Percentiles rank a stretch among this genome's conserved stretches.
These are phyloP conservation scores for Oreocharis arfaki DNA, from an alignment of 2,113 vertebrate genomes.

Conservation along the genomic window DNA sequence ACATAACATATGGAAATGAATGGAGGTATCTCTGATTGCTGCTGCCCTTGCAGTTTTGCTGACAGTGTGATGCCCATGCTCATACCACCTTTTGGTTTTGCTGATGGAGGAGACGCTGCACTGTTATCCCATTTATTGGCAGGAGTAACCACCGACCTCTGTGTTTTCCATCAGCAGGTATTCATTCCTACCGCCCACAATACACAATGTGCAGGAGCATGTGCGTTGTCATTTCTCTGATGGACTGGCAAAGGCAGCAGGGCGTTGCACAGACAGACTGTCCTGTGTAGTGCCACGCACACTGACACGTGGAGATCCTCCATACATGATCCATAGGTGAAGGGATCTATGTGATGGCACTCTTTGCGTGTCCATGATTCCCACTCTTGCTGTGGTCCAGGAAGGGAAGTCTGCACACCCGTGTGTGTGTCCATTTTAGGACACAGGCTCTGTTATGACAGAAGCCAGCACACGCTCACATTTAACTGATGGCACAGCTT, in stretches of 20 bases:
- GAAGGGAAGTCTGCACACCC: not conserved
- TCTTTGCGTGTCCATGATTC: not conserved
- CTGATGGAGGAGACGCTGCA: not conserved
- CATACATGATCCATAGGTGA: rapidly evolving
- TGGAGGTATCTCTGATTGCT: not conserved
- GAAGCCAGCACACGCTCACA: rapidly evolving
- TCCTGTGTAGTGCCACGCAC: no score
- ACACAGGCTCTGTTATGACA: not conserved
- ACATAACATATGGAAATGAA: not conserved
- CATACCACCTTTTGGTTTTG: not conserved
- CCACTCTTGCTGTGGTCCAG: not conserved
- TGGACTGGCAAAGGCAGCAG: not conserved
- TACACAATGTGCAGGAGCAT: rapidly evolving
- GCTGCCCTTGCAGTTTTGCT: not conserved
- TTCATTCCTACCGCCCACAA: not conserved
- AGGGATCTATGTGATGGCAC: not conserved
- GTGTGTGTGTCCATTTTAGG: not conserved
- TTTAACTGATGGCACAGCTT: not conserved
- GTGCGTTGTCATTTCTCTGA: rapidly evolving
- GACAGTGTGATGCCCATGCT: not conserved
- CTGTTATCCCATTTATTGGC: not conserved
- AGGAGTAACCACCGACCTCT: not conserved
- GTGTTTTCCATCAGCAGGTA: not conserved
- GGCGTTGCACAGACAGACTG: not conserved
- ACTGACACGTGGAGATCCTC: not conserved